Evolutionary conservation across 2,113 vertebrate genomes (phyloP).

Genomic region (Rhinichthys klamathensis): DNA sequence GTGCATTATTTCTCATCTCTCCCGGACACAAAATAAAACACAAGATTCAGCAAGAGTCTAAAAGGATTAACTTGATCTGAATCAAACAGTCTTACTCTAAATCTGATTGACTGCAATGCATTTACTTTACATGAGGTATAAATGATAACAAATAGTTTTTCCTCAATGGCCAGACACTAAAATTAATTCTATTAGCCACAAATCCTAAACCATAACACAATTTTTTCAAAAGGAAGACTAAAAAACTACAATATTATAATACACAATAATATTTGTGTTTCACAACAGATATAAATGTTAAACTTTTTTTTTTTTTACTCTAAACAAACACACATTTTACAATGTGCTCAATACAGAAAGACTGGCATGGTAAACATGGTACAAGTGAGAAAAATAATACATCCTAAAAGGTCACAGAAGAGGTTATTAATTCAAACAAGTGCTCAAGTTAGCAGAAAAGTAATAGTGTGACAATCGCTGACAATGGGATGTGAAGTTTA

Average conservation of each 20-base stretch:
- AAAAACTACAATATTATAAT: background rate
- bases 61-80: background rate
- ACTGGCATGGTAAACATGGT: background rate
- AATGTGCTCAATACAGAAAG: background rate
- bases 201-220: background rate
- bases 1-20: background rate
- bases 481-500: background rate
- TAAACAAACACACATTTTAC: background rate
- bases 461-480: too few relatives aligned
- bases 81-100: background rate
- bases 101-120: background rate
- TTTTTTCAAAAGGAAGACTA: background rate
- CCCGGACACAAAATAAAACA: background rate
- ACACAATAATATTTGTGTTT: background rate
- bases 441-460: background rate
- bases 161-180: background rate
- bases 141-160: background rate
- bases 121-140: background rate
- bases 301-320: background rate
- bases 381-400: background rate
- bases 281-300: background rate
- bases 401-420: background rate
- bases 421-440: background rate
- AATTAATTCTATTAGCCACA: background rate
- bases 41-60: background rate